Evolutionary conservation across 2,888 invertebrate genomes (phyloP).

Genomic region (Luperina testacea): DNA sequence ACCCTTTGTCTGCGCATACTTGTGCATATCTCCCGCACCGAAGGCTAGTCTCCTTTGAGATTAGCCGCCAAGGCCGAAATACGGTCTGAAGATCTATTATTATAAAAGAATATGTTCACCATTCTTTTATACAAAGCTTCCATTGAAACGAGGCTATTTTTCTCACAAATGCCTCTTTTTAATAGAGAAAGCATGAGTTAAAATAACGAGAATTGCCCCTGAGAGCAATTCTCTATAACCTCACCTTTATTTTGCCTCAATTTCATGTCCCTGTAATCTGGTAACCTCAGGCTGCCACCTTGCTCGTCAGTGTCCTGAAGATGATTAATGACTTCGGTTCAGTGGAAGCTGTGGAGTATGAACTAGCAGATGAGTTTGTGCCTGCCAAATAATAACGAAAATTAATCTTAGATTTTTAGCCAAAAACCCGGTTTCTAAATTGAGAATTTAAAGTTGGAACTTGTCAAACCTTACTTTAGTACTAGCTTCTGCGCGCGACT

Average conservation of each 20-base stretch:
- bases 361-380: conserved; percentile 17
- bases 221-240: not conserved
- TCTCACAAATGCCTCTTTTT: not conserved
- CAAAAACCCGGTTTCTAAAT: not conserved
- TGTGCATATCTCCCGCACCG: too few species aligned
- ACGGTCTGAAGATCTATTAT: too few species aligned
- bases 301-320: conserved; percentile 42
- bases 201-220: too few species aligned
- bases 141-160: not conserved
- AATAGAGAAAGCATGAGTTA: not conserved
- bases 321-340: conserved; percentile 57
- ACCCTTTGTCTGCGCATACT: not conserved
- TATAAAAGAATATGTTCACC: not conserved
- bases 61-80: too few species aligned
- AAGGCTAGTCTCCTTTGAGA: too few species aligned
- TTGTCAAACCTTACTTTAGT: not conserved
- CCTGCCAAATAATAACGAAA: conserved; percentile 19
- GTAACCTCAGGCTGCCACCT: conserved; percentile 46
- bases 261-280: conserved; percentile 47
- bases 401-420: conserved; percentile 33
- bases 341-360: conserved; percentile 13
- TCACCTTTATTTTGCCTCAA: conserved; percentile 25
- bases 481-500: not conserved
- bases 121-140: not conserved
- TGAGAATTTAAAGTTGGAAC: not conserved